Base-by-base conservation (phyloP, 2,888 invertebrate species). In the Xanthostigma xanthostigma region DNA sequence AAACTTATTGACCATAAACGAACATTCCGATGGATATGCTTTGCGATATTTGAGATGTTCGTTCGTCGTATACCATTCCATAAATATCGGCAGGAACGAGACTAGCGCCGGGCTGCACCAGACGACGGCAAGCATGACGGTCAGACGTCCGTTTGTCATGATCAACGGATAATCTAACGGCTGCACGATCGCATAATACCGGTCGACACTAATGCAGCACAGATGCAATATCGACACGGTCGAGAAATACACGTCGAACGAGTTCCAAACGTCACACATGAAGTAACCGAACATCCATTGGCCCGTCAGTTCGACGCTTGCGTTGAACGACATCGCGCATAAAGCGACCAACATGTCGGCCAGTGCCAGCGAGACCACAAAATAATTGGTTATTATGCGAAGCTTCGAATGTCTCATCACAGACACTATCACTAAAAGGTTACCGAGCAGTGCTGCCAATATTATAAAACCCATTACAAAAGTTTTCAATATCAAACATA, bases 191-290 rank as follows among this genome's bases (percentile, higher is more conserved):
- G 92, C 92, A 65, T 88, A 92, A 63, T 91, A 92, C 58, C 89
- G 75, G 58, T 72, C 73, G 53, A 74, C 69, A 50, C 69, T 68
- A 59, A 89, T 95, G 66, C 94, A 95, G 65, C 94, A 93, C 48
- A 96, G 69, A 68, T 96, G 94, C 14, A 95, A 73, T 49, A 95
- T 93, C 11, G 92, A 92, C 0, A 92, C 93, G 1, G 86, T 92
- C 57, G 85, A 91, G 64, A 94, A 95, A 62, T 93, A 90, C 1
- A 96, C 95, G 65, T 96, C 95, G 56, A 94, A 73, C 2, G 93
- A 90, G 67, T 94, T 95, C 87, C 93, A 96, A 12, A 94, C 87
- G 66, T 94, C 92, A 67, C 94, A 94, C 86, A 92, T 87, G 61
- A 87, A 84, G 59, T 83, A 82, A 0, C 91, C 90, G 59, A 94